Conservation (phyloP, 2,113 vertebrate species). For the Corydoras maculifer region DNA sequence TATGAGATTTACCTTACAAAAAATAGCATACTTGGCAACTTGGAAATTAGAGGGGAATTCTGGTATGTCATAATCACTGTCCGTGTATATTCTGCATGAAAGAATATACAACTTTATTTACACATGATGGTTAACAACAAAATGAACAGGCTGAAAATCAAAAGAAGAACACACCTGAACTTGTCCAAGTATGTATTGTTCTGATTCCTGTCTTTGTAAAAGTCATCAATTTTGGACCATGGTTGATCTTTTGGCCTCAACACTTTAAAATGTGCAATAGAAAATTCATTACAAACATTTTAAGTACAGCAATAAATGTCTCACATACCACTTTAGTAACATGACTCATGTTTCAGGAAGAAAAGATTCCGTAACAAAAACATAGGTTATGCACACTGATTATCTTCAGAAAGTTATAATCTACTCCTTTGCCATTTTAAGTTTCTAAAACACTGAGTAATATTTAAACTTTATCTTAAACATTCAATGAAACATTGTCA, state of each 20-base stretch:
- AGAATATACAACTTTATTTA: slow-evolving; percentile 14
- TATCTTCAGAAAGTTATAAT: neutral
- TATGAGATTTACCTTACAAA: slow-evolving; percentile 63
- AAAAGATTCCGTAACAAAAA: neutral
- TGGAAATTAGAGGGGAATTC: slow-evolving; percentile 65
- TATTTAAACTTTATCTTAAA: no score
- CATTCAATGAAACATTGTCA: no score
- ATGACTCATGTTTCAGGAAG: neutral
- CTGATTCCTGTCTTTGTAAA: neutral
- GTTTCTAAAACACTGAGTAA: no score
- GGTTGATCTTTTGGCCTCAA: neutral
- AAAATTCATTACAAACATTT: neutral
- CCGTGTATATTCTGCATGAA: slow-evolving; percentile 56
- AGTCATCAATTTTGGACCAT: neutral
- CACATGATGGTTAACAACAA: neutral
- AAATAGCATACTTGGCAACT: slow-evolving; percentile 74
- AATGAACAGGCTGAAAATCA: neutral
- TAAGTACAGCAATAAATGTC: neutral
- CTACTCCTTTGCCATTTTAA: neutral
- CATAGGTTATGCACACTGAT: neutral
- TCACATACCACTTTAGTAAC: neutral
- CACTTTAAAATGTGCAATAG: neutral
- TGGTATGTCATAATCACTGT: slow-evolving; percentile 49
- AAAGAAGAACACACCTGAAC: slow-evolving; percentile 49
- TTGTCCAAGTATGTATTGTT: neutral